A percentile compares a stretch with the other conserved stretches of the same genome.
These are phyloP conservation scores for Spinus pinus DNA, from an alignment of 2,797 vertebrate species.

Conservation along the genomic window DNA sequence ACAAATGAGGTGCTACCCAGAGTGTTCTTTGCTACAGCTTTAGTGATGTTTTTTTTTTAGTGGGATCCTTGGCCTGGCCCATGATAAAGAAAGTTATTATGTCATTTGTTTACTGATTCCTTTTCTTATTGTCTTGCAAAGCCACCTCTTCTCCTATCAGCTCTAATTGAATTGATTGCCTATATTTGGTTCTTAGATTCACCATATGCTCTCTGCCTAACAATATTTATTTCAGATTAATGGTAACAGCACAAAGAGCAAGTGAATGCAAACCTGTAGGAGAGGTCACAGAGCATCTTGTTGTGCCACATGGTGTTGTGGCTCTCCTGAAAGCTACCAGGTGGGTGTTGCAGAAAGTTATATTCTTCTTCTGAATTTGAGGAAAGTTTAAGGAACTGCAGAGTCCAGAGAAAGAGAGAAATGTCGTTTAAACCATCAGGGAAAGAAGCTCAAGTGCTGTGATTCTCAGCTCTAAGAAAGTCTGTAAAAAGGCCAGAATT, in stretches of 20 bases:
- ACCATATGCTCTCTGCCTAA: not conserved
- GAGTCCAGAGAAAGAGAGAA: not conserved
- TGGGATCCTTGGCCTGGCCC: not conserved
- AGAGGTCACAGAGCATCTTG: not conserved
- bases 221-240: not conserved
- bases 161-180: not conserved
- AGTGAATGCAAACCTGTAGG: not conserved
- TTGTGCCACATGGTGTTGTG: not conserved
- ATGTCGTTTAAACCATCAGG: accelerated
- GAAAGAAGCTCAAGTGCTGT: not conserved
- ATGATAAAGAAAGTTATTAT: not conserved
- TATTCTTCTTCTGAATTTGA: not conserved
- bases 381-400: not conserved
- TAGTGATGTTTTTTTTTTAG: not conserved
- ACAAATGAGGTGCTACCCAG: not conserved
- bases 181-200: not conserved
- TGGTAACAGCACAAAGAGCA: not conserved
- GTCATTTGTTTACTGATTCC: not conserved
- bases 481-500: not conserved
- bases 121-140: not conserved
- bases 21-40: not conserved
- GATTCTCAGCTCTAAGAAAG: not conserved
- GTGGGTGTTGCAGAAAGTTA: not conserved
- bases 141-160: not conserved
- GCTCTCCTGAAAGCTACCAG: not conserved